Evolutionary conservation across 2,888 invertebrate species (phyloP).

Genomic region (Zygogramma bicolorata): DNA sequence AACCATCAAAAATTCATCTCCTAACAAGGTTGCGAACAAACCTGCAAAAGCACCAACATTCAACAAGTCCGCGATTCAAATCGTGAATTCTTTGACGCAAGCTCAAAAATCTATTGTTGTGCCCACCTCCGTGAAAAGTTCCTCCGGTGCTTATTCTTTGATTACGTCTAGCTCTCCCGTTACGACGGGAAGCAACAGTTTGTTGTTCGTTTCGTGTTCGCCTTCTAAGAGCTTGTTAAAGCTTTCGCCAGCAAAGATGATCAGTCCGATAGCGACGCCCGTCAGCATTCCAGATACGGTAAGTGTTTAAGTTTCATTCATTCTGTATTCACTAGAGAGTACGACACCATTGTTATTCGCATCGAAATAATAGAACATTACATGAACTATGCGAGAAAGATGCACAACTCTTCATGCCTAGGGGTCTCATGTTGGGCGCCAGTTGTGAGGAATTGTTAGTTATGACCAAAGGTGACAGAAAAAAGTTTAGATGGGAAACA

Average conservation of each 20-base stretch:
- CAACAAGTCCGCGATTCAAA: conserved; percentile 19
- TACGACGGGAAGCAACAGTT: not conserved
- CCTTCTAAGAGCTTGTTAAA: conserved; percentile 1
- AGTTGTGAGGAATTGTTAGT: too few species aligned
- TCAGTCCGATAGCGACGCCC: not conserved
- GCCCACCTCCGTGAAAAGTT: not conserved
- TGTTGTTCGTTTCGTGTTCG: not conserved
- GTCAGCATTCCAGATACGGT: not conserved
- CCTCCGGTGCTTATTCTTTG: not conserved
- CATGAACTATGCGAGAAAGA: too few species aligned
- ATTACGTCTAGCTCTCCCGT: conserved; percentile 14
- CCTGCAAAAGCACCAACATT: too few species aligned
- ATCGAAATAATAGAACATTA: too few species aligned
- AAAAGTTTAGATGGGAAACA: too few species aligned
- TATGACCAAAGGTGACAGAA: too few species aligned
- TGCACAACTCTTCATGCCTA: too few species aligned
- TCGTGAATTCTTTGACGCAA: conserved; percentile 25
- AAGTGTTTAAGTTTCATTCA: not conserved
- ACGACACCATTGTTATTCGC: too few species aligned
- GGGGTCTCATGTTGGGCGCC: too few species aligned
- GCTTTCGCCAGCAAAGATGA: not conserved
- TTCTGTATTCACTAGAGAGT: not conserved
- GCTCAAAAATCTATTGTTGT: not conserved
- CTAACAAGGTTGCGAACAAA: too few species aligned
- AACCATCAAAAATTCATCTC: not conserved